Evolutionary conservation across 1,140 invertebrate species (phyloP), one percentile per base, ranked within the genome.

Genomic region (Magallana angulata): DNA sequence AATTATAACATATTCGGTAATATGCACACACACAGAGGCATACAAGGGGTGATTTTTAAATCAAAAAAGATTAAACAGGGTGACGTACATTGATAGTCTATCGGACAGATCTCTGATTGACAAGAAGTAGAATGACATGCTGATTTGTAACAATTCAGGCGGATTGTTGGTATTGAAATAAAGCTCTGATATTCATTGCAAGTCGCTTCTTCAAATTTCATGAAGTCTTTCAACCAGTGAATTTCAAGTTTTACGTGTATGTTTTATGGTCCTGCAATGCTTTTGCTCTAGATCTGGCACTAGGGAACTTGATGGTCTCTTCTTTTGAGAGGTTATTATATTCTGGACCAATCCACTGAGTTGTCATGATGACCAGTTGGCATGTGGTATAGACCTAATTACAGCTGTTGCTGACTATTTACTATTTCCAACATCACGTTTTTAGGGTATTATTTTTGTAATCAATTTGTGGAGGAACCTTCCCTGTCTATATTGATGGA

Each of bases 401-500:
- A 12, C 68, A 30, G 18, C 68, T 76, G 68, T 76, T 76, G 8
- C 68, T 24, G 18, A 24, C 6, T 24, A 30, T 76, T 11, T 76
- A 24, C 68, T 4, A 30, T 76, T 76, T 30, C 24, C 68, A 12
- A 36, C 18, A 36, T 76, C 36, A 30, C 8, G 68, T 7, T 12
- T 76, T 76, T 76, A 30, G 30, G 24, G 36, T 11, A 76, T 71
- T 71, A 71, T 76, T 76, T 76, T 76, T 18, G 36, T 76, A 76
- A 76, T 76, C 68, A 76, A 76, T 76, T 76, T 36, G 36, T 48
- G 68, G 24, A 11, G 30, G 36, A 30, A 30, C 30, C 24, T 76
- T 30, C 36, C 36, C 68, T 76, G 68, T 76, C 24, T 36, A 9
- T 76, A 30, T 36, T 11, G 9, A 12, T 30, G 68, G 24, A 30